Conservation (phyloP, 2,888 invertebrate genomes). For the Ernsta delagoae region DNA sequence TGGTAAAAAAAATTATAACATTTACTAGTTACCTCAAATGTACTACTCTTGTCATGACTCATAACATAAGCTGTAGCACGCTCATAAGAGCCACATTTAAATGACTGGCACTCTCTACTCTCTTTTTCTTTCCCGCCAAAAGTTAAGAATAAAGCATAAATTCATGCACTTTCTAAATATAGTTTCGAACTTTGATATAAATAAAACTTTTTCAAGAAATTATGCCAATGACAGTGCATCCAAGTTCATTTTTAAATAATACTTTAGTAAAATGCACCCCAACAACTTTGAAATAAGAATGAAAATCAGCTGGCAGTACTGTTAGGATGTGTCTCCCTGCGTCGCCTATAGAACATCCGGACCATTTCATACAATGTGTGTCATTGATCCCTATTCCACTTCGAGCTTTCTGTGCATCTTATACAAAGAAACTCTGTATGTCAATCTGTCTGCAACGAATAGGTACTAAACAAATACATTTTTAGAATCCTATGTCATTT, state of each 20-base stretch:
- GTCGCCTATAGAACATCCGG: conserved; percentile 45
- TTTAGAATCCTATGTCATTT: too few species aligned
- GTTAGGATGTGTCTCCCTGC: conserved; percentile 5
- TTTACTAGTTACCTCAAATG: too few species aligned
- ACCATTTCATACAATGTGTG: conserved; percentile 44
- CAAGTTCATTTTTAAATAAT: background rate
- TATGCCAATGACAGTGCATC: conserved; percentile 3
- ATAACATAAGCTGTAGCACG: too few species aligned
- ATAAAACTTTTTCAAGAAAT: conserved; percentile 16
- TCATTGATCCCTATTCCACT: conserved; percentile 49
- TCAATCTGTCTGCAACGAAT: conserved; percentile 38
- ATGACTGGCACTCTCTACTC: too few species aligned
- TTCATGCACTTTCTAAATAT: too few species aligned
- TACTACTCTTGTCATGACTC: too few species aligned
- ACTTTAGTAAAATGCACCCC: background rate
- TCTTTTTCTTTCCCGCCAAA: too few species aligned
- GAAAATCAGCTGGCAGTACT: background rate
- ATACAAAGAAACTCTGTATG: conserved; percentile 29
- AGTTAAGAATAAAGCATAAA: too few species aligned
- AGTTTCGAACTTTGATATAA: background rate
- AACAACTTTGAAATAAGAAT: background rate
- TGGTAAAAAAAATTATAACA: too few species aligned
- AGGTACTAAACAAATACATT: background rate
- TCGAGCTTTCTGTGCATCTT: conserved; percentile 43
- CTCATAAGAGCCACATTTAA: too few species aligned